Evolutionary conservation across 1,140 invertebrate genomes (phyloP).

Genomic region (Penaeus chinensis): DNA sequence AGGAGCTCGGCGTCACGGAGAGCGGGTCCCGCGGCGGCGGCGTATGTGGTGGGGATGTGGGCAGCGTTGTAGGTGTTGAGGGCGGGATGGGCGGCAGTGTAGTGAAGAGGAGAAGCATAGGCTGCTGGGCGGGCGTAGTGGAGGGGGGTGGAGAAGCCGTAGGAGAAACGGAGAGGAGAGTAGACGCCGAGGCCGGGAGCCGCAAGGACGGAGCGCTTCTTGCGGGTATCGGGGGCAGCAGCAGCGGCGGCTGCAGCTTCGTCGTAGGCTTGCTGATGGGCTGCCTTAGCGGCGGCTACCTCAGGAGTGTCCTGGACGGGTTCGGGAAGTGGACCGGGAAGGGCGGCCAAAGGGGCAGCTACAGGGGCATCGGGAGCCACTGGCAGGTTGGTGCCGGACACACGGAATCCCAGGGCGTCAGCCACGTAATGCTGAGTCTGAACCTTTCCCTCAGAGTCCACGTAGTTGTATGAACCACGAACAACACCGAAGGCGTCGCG

Average conservation of each 20-base stretch:
- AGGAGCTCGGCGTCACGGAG: too few relatives aligned
- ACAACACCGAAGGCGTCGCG: too few relatives aligned
- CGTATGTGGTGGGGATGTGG: not conserved
- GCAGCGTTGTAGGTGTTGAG: not conserved
- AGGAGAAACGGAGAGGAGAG: conserved; percentile 13
- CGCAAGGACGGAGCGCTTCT: conserved; percentile 24
- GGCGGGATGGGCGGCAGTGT: not conserved
- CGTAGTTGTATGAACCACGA: too few relatives aligned
- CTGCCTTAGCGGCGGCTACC: conserved; percentile 47
- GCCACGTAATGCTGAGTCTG: too few relatives aligned
- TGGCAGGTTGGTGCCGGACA: too few relatives aligned
- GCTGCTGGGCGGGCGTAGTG: not conserved
- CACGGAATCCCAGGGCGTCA: too few relatives aligned
- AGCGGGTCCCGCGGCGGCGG: not conserved
- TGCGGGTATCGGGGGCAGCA: conserved; percentile 33
- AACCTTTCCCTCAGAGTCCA: too few relatives aligned
- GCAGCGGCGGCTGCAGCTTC: conserved; percentile 43
- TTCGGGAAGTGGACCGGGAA: conserved; percentile 21
- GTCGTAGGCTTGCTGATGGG: conserved; percentile 29
- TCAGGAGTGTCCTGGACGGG: conserved; percentile 48
- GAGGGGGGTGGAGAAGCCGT: not conserved
- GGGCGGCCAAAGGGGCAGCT: conserved; percentile 32
- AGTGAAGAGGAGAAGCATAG: not conserved
- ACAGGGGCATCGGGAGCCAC: too few relatives aligned
- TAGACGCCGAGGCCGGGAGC: not conserved